Evolutionary conservation across 2,113 vertebrate species (phyloP), one percentile per base, ranked within the genome.

Genomic region (Saiga tatarica): DNA sequence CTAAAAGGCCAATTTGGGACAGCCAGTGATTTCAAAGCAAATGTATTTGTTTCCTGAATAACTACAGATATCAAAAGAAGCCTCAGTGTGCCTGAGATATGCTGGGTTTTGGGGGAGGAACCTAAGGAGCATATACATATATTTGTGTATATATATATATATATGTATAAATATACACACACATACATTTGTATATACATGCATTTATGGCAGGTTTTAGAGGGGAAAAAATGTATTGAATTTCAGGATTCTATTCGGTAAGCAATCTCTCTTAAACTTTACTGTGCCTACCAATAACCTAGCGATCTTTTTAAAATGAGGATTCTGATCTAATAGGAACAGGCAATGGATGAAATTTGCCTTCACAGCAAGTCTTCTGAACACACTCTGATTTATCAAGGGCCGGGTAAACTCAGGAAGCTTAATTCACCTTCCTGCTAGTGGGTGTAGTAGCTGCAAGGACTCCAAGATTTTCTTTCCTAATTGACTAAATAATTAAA

Each of bases 401-500:
- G 45, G 16, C 39, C 53, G 57, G 71, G 26, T 59, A 74, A 78
- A 83, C 53, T 50, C 1, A 30, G 26, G n/a, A 92, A 83, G 50
- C 53, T 92, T 50, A 19, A 88, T 92, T 97, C 50, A 47, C 52
- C 92, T 86, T 95, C 59, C 83, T 79, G 30, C 39, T 82, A 30
- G 78, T 87, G 60, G 28, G 25, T 94, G 55, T 53, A 60, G 23
- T 79, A 78, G 74, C 60, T 92, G 82, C 60, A 95, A 87, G 90
- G 1, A 95, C 39, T n/a, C 26, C 83, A 82, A 71, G 67, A 91
- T 92, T 92, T 60, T 76, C 95, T 95, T 96, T 84, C 87, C 50
- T 89, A 92, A 89, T 53, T 74, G 23, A 87, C 64, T 89, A 78
- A 93, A 92, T 96, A 97, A 91, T 94, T 97, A 98, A 98, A 93